Percentiles rank a stretch among this genome's conserved stretches.
Evolutionary conservation across 2,888 invertebrate species (phyloP).

Genomic region (Pseudanteris insignis): DNA sequence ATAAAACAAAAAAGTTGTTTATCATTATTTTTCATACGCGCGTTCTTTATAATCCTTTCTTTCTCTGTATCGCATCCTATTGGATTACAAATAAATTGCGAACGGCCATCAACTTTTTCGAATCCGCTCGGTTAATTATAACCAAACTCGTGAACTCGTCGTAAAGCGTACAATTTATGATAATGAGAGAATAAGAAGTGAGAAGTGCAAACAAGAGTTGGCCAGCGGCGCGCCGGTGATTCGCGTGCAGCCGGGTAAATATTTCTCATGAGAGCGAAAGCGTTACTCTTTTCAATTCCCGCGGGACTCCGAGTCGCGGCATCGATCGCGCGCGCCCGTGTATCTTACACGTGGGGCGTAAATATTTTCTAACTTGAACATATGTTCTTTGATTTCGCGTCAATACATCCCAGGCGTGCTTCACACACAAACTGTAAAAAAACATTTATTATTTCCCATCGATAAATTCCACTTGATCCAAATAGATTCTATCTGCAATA

Average conservation of each 20-base stretch:
- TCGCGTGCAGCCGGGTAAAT: conserved; percentile 41
- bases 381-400: conserved; percentile 42
- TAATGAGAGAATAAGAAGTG: conserved; percentile 20
- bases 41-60: too few relatives aligned
- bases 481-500: too few relatives aligned
- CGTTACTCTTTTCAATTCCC: conserved; percentile 40
- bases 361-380: conserved; percentile 40
- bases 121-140: conserved; percentile 31
- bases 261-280: conserved; percentile 49
- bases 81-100: too few relatives aligned
- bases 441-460: too few relatives aligned
- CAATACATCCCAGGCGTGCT: conserved; percentile 34
- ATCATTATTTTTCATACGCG: too few relatives aligned
- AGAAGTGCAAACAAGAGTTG: conserved; percentile 20
- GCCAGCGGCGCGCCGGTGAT: conserved; percentile 21
- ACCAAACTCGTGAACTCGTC: conserved; percentile 12
- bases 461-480: conserved; percentile 8
- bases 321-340: conserved; percentile 32
- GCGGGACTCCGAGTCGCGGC: conserved; percentile 27
- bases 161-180: conserved; percentile 26
- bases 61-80: too few relatives aligned
- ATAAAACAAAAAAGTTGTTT: too few relatives aligned
- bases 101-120: too few relatives aligned
- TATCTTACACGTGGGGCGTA: conserved; percentile 30
- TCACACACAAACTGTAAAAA: too few relatives aligned